Evolutionary conservation across 2,797 vertebrate species (phyloP).

Genomic region (Loris lydekkerianus): DNA sequence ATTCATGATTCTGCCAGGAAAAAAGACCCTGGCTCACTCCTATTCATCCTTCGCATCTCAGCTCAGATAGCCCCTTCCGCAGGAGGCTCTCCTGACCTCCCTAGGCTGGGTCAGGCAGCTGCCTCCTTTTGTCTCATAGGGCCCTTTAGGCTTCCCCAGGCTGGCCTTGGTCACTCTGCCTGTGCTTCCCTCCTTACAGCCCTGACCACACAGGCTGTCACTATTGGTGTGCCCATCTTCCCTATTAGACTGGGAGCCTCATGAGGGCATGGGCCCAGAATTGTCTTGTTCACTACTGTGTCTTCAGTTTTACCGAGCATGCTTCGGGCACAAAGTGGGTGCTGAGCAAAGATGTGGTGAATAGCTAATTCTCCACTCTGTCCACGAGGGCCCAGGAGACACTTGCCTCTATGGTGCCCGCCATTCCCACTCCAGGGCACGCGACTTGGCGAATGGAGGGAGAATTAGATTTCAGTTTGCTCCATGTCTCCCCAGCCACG

Average conservation of each 20-base stretch:
- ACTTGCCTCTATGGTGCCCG: not conserved
- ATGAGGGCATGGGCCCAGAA: not conserved
- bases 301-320: not conserved
- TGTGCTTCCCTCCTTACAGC: not conserved
- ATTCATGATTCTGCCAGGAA: not conserved
- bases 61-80: not conserved
- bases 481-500: no score
- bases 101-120: no score
- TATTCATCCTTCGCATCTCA: not conserved
- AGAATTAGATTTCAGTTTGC: not conserved
- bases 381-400: not conserved
- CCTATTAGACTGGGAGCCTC: not conserved
- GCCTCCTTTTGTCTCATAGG: not conserved
- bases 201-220: not conserved
- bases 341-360: not conserved
- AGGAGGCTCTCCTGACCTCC: not conserved
- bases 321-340: not conserved
- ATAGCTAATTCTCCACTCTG: not conserved
- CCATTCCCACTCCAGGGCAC: not conserved
- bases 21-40: not conserved
- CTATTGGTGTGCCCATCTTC: not conserved
- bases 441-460: not conserved
- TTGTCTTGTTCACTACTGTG: not conserved
- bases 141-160: not conserved
- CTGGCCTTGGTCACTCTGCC: not conserved